Percentiles rank a stretch among this genome's conserved stretches.
Evolutionary conservation across 2,797 vertebrate genomes (phyloP).

Genomic region (Pipistrellus pipistrellus): DNA sequence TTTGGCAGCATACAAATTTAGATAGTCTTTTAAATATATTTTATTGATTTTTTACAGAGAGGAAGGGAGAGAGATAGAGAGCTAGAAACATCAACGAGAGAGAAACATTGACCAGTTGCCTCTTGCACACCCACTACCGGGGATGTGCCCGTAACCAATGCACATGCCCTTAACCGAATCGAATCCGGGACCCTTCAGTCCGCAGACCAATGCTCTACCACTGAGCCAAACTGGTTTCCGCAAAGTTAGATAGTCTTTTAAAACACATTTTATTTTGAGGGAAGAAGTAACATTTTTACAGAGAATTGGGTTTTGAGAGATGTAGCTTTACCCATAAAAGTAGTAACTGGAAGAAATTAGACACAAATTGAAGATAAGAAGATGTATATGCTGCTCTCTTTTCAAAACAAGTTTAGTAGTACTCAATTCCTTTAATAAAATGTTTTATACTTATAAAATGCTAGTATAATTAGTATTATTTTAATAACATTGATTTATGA

Average conservation of each 20-base stretch:
- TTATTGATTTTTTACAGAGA: neutral
- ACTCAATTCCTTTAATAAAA: neutral
- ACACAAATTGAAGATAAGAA: neutral
- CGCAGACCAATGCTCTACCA: too few species aligned
- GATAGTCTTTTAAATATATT: neutral
- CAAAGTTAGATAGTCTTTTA: neutral
- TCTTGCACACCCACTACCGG: too few species aligned
- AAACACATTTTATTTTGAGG: neutral
- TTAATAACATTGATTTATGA: slow-evolving; percentile 18
- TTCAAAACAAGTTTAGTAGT: neutral
- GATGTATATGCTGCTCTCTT: neutral
- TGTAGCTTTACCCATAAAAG: neutral
- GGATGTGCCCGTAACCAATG: too few species aligned
- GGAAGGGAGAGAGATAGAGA: too few species aligned
- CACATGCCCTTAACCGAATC: too few species aligned
- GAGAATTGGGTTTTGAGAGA: neutral
- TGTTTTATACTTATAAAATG: neutral
- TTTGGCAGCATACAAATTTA: neutral
- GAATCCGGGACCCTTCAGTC: neutral
- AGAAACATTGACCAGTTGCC: too few species aligned
- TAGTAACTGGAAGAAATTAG: neutral
- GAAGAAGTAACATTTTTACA: neutral
- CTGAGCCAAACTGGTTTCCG: too few species aligned
- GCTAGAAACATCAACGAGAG: too few species aligned
- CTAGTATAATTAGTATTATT: neutral